Evolutionary conservation across 2,888 invertebrate species (phyloP), one percentile per base, ranked within the genome.

Genomic region (Rutpela maculata): DNA sequence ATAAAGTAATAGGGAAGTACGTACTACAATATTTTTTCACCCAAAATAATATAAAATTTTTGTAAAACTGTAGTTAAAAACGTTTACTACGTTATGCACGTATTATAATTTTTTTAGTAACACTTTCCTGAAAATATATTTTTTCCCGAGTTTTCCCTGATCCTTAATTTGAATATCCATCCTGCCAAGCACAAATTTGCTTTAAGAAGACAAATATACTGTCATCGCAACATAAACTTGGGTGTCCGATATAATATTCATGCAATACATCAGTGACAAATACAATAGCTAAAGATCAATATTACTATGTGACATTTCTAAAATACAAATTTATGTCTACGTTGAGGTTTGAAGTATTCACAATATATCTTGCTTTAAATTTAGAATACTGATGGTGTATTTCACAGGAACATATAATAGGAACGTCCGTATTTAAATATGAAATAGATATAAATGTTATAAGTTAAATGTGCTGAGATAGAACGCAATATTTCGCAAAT

Each of bases 221-320:
- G 81, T 82, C 81, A 81, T 79, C 74, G 60, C 78, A 78, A 79
- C 76, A 81, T 80, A 78, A 82, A 80, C 80, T 80, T 74, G 75
- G 77, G 74, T 82, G 77, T 68, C 77, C 67, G 56, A 31, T 83
- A 76, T 78, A 78, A 81, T 81, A 82, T 84, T 84, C 80, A 78
- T 70, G 82, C 80, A 73, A 84, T 84, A 82, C 79, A 83, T 84
- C 84, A 82, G 78, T 82, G 84, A 80, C 84, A 82, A 57, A 70
- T 74, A 76, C 83, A 84, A 81, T 81, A 75, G 59, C 71, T 75
- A 78, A 67, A 76, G 75, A 78, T 80, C 80, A 78, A 76, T 69
- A 78, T 66, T 57, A 35, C 60, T 38, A 31, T 70, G 56, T 59
- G 60, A 70, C 70, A 60, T 59, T 70, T 59, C 35, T 18, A 59